Percentiles rank a stretch among this genome's conserved stretches.
phyloP scores from a whole-genome alignment of 2,888 invertebrate species.

The Drosophila vallismaia region DNA sequence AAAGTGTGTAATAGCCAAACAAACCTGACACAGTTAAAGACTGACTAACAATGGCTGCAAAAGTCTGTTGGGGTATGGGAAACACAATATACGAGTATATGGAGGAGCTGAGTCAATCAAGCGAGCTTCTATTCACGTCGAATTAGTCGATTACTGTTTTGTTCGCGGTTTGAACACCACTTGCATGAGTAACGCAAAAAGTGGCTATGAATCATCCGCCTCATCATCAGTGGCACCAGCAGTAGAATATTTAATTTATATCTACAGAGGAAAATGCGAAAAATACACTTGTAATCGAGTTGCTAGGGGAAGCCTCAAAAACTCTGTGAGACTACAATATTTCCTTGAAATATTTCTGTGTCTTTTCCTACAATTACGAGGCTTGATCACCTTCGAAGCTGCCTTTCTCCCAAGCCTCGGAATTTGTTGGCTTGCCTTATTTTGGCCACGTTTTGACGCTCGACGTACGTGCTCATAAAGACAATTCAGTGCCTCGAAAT shows the following conservation, averaged over 20 bases:
- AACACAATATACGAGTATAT: neutral
- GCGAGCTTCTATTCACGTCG: conserved; percentile 30
- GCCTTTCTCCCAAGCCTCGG: conserved; percentile 1
- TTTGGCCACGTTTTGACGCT: conserved; percentile 37
- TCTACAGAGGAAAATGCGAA: conserved; percentile 9
- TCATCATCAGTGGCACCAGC: conserved; percentile 11
- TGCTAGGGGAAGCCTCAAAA: too few species aligned
- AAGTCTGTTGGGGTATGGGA: too few species aligned
- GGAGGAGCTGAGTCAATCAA: conserved; percentile 35
- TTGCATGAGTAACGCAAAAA: conserved; percentile 24
- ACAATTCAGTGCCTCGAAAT: conserved; percentile 52
- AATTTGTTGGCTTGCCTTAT: neutral
- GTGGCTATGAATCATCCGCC: conserved; percentile 20
- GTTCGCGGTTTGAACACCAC: conserved; percentile 2
- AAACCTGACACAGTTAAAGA: conserved; percentile 44
- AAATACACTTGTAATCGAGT: too few species aligned
- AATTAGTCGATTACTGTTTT: conserved; percentile 38
- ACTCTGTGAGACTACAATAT: too few species aligned
- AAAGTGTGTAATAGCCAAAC: conserved; percentile 35
- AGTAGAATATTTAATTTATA: conserved; percentile 20
- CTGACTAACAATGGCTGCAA: conserved; percentile 13
- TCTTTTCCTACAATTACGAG: neutral
- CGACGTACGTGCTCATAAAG: conserved; percentile 58
- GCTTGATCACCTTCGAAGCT: neutral
- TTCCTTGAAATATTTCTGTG: too few species aligned